Base-by-base conservation (phyloP, 2,888 invertebrate species). In the Chaitophorus viminalis region DNA sequence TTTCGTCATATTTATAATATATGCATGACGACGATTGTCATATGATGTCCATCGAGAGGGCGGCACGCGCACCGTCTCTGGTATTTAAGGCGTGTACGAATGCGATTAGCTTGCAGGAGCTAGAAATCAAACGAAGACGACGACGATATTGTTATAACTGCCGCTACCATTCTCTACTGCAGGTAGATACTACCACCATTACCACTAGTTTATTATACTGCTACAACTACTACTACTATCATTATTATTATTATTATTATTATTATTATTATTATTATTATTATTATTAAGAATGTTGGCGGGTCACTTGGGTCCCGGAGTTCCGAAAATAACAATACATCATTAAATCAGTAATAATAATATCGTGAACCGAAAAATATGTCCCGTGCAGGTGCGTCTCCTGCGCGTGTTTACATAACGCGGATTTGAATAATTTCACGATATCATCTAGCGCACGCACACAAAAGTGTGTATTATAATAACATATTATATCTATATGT, bases 391-490 rank as follows among this genome's bases (percentile, higher is more conserved):
- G 79, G 79, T 52, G 74, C 72, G 79, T 78, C 85, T 70, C 52
- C 39, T 25, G 70, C 68, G 29, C 29, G 52, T 87, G 86, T 87
- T 74, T 86, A 86, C 86, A 86, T 54, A 78, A 79, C 86, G 79
- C 72, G 86, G 86, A 87, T 87, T 87, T 87, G 79, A 87, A 87
- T 87, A 81, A 87, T 87, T 79, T 54, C 79, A 79, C 79, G 79
- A 87, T 87, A 87, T 87, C 74, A 87, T 87, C 86, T 86, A n/a
- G n/a, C 65, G 36, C 46, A 5, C 79, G 36, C 65, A 2, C 36
- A 31, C 9, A 33, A 29, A 52, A 29, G 33, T 21, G 18, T 33
- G 4, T 6, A 72, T 21, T 33, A 72, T 29, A 33, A 72, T 21
- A 36, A 21, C 72, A 5, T 72, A n/a, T n/a, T n/a, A n/a, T n/a